A percentile compares a stretch with the other conserved stretches of the same genome.
Conservation (phyloP, 2,113 vertebrate genomes). For the Hippocampus abdominalis region DNA sequence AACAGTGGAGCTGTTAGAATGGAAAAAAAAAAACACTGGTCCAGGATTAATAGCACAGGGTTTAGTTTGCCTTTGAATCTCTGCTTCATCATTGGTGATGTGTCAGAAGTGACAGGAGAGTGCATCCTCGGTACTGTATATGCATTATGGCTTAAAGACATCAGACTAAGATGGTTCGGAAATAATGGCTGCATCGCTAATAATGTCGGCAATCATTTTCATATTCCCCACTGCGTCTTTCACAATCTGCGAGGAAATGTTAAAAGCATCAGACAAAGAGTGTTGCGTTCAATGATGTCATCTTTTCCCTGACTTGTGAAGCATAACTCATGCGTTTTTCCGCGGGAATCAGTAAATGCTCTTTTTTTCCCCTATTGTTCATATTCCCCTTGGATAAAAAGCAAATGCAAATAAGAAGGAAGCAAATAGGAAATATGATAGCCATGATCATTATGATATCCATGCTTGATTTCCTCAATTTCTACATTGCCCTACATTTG, state of each 20-base stretch:
- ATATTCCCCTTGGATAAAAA: slow-evolving; percentile 29
- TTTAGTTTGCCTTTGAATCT: slow-evolving; percentile 47
- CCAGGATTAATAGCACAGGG: slow-evolving; percentile 67
- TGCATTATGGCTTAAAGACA: neutral
- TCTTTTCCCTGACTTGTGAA: slow-evolving; percentile 8
- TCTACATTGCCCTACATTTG: slow-evolving; percentile 3
- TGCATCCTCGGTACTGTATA: neutral
- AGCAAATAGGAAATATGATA: slow-evolving; percentile 33
- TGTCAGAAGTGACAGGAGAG: slow-evolving; percentile 32
- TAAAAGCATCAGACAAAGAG: slow-evolving; percentile 8
- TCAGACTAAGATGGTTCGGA: neutral
- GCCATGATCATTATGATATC: too few relatives aligned
- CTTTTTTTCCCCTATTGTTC: slow-evolving; percentile 25
- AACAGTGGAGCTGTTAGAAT: slow-evolving; percentile 80
- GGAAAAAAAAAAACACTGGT: slow-evolving; percentile 59
- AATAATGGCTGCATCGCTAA: neutral
- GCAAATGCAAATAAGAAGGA: slow-evolving; percentile 19
- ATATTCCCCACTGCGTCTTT: neutral
- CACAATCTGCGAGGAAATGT: slow-evolving; percentile 7
- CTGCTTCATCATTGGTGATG: slow-evolving; percentile 5
- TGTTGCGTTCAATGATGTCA: slow-evolving; percentile 26
- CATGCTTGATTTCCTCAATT: slow-evolving; percentile 20
- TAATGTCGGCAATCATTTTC: neutral
- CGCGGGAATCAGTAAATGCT: slow-evolving; percentile 31
- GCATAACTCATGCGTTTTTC: slow-evolving; percentile 25